These are phyloP conservation scores for Psix sp. DNA, from an alignment of 1,140 invertebrate genomes.

Conservation along the genomic window DNA sequence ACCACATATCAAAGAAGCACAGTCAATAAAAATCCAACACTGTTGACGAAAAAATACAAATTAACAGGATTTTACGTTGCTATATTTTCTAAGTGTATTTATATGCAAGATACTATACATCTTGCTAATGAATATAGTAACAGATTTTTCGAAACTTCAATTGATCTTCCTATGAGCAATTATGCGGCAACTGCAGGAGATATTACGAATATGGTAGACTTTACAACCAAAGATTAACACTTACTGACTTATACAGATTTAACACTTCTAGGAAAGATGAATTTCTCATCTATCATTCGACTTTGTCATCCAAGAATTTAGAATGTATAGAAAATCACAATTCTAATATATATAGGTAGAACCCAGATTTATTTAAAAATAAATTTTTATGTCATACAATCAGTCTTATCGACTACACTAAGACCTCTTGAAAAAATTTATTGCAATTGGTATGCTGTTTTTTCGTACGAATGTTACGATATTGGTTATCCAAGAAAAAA, in stretches of 20 bases:
- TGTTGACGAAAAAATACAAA: no score
- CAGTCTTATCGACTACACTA: conserved; percentile 11
- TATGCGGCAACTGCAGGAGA: conserved; percentile 22
- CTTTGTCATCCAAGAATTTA: conserved; percentile 37
- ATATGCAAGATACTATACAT: conserved; percentile 45
- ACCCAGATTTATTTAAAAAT: conserved; percentile 28
- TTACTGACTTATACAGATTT: conserved; percentile 34
- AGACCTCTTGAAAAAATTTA: conserved; percentile 27
- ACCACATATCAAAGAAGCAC: no score
- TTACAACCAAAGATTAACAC: conserved; percentile 39
- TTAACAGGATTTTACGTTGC: no score
- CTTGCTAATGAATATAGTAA: conserved; percentile 20
- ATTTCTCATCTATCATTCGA: conserved; percentile 31
- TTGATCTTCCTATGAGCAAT: conserved; percentile 34
- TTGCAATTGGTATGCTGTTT: conserved; percentile 26
- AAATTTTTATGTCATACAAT: conserved; percentile 9
- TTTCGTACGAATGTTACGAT: conserved; percentile 20
- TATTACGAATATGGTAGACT: conserved; percentile 14
- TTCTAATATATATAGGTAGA: conserved; percentile 31
- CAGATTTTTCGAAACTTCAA: conserved; percentile 36
- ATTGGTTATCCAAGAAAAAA: conserved; percentile 14
- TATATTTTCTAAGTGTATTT: no score
- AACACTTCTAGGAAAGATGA: conserved; percentile 41
- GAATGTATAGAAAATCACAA: conserved; percentile 14
- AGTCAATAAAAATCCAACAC: no score